phyloP scores from a whole-genome alignment of 2,888 invertebrate species.

The Erebia aethiops region DNA sequence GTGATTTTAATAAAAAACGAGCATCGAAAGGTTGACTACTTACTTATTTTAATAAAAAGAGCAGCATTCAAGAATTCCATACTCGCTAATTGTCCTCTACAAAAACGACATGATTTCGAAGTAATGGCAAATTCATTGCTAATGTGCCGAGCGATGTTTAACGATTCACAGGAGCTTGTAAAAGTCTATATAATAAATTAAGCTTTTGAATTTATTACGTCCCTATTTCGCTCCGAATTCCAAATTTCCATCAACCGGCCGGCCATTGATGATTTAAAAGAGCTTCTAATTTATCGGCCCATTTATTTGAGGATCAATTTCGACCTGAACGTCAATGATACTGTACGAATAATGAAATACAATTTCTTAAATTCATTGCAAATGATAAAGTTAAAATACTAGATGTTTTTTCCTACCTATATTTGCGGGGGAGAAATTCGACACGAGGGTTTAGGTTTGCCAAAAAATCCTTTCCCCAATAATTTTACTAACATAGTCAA shows the following conservation, averaged over 20 bases:
- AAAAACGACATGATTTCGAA: not conserved
- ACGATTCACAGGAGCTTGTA: slow-evolving; percentile 14
- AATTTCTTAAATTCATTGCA: too few relatives aligned
- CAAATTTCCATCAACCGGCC: slow-evolving; percentile 5
- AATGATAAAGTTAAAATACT: too few relatives aligned
- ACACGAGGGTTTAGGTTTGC: too few relatives aligned
- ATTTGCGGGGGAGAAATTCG: too few relatives aligned
- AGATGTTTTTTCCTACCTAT: too few relatives aligned
- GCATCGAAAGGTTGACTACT: too few relatives aligned
- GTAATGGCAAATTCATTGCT: not conserved
- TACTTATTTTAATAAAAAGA: not conserved
- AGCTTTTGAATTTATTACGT: slow-evolving; percentile 18
- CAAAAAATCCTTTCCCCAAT: too few relatives aligned
- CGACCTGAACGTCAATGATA: not conserved
- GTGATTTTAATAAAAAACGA: too few relatives aligned
- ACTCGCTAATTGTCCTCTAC: not conserved
- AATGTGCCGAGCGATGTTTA: not conserved
- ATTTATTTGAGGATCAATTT: slow-evolving; percentile 3
- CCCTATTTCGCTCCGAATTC: slow-evolving; percentile 12
- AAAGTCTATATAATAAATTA: slow-evolving; percentile 7
- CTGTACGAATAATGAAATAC: not conserved
- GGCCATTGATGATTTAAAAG: slow-evolving; percentile 10
- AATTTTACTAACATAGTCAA: too few relatives aligned
- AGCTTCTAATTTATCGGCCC: slow-evolving; percentile 11
- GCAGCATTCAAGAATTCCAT: not conserved